Conservation (phyloP, 2,888 invertebrate genomes). For the Drosophila barbarae region DNA sequence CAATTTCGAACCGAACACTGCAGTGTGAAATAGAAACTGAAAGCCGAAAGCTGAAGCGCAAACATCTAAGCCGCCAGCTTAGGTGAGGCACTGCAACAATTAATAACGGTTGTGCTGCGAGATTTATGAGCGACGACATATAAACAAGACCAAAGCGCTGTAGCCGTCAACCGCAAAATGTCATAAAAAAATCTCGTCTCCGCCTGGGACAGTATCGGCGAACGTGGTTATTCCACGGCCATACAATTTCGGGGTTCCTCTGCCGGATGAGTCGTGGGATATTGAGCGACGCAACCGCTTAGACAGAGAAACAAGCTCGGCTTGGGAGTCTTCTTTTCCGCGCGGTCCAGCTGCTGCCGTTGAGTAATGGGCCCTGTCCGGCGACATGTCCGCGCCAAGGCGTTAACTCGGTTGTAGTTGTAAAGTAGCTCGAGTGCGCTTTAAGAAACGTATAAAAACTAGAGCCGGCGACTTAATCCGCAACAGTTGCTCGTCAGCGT, state of each 20-base stretch:
- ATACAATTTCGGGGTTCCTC: constrained; percentile 44
- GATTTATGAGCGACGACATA: constrained; percentile 57
- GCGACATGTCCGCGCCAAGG: constrained; percentile 47
- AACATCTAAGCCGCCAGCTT: constrained; percentile 5
- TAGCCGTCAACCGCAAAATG: constrained; percentile 50
- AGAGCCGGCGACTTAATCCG: constrained; percentile 10
- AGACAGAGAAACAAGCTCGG: constrained; percentile 36
- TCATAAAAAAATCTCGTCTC: constrained; percentile 47
- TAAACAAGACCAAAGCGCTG: constrained; percentile 54
- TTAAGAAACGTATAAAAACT: constrained; percentile 59
- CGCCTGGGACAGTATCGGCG: constrained; percentile 4
- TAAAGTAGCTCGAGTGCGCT: constrained; percentile 55
- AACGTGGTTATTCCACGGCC: constrained; percentile 56
- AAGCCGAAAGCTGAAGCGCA: constrained; percentile 7
- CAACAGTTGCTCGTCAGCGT: constrained; percentile 54
- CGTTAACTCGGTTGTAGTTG: constrained; percentile 58
- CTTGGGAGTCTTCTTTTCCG: constrained; percentile 38
- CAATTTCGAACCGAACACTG: constrained; percentile 1
- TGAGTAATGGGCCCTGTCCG: constrained; percentile 65
- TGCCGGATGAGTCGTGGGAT: constrained; percentile 64
- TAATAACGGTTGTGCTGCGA: constrained; percentile 54
- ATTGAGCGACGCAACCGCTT: constrained; percentile 14
- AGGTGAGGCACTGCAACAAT: constrained; percentile 51
- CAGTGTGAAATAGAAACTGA: constrained; percentile 9
- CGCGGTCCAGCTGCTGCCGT: constrained; percentile 29